phyloP scores from a whole-genome alignment of 2,797 vertebrate species.

The Euphonia xanthogaster region DNA sequence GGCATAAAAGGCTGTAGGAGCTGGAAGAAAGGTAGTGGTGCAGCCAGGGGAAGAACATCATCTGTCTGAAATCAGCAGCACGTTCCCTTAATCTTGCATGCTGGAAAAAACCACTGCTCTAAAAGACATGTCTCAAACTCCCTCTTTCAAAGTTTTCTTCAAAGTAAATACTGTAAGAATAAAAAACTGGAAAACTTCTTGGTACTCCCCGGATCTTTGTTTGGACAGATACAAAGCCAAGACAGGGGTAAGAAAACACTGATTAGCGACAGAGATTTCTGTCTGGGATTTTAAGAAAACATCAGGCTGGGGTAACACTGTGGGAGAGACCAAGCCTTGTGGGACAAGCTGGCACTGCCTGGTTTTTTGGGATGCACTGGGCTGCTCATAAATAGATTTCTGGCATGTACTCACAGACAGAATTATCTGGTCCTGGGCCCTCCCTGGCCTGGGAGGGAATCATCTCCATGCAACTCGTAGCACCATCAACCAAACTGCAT shows the following conservation, averaged over 20 bases:
- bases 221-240: neutral
- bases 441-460: neutral
- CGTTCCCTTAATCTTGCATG: rapidly evolving
- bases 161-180: neutral
- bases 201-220: neutral
- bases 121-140: neutral
- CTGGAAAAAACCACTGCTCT: neutral
- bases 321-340: neutral
- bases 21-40: neutral
- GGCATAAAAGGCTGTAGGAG: neutral
- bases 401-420: neutral
- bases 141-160: neutral
- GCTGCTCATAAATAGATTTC: neutral
- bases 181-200: neutral
- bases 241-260: neutral
- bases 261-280: neutral
- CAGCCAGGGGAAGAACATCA: neutral
- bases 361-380: neutral
- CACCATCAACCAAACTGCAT: neutral
- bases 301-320: neutral
- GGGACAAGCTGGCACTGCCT: neutral
- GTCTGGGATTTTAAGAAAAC: neutral
- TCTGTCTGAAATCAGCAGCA: neutral
- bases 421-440: neutral
- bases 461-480: neutral